phyloP scores from a whole-genome alignment of 2,888 invertebrate species.

The Xestoiulus laeticollis region DNA sequence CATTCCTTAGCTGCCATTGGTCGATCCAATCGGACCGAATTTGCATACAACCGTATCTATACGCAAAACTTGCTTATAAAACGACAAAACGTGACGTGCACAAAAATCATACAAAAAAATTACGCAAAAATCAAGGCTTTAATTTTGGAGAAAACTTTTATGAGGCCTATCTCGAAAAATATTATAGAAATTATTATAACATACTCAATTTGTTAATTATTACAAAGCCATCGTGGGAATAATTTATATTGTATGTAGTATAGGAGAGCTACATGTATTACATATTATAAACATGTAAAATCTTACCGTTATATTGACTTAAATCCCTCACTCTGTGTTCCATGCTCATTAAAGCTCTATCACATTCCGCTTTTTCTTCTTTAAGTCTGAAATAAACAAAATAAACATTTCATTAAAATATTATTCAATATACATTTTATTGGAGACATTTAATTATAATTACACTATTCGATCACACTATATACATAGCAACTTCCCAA shows the following conservation, averaged over 20 bases:
- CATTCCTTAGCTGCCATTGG: background rate
- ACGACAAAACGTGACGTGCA: background rate
- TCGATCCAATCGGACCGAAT: background rate
- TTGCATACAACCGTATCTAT: background rate
- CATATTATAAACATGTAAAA: too few species aligned
- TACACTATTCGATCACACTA: too few species aligned
- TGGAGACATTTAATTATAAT: too few species aligned
- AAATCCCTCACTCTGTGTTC: conserved; percentile 85
- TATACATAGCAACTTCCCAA: too few species aligned
- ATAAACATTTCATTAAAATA: too few species aligned
- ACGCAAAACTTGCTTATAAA: background rate
- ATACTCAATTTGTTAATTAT: too few species aligned
- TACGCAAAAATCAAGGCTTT: too few species aligned
- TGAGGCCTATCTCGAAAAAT: background rate
- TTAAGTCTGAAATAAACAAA: conserved; percentile 74
- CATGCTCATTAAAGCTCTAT: conserved; percentile 77
- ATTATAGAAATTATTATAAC: background rate
- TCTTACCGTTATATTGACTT: conserved; percentile 83
- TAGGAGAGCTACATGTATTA: too few species aligned
- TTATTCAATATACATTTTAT: too few species aligned
- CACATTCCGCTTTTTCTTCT: conserved; percentile 86
- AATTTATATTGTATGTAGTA: too few species aligned
- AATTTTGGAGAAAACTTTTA: too few species aligned
- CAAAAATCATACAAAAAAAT: background rate
- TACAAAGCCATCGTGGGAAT: too few species aligned